phyloP scores from a whole-genome alignment of 2,113 vertebrate species.

The Anoura caudifer region DNA sequence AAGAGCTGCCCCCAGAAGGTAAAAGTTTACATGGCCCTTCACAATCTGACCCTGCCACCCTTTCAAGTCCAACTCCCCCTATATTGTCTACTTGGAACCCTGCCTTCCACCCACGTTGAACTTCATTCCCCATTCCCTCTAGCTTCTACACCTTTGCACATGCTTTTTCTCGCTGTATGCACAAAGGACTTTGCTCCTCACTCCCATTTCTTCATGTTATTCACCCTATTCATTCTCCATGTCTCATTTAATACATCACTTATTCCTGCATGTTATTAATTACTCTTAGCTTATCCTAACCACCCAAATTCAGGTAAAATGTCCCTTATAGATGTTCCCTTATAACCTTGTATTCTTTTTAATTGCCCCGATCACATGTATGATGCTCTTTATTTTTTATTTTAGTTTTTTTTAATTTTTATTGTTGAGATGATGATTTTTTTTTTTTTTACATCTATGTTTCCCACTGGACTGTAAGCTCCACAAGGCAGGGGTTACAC shows the following conservation, averaged over 20 bases:
- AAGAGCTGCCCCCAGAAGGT: neutral
- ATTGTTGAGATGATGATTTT: neutral
- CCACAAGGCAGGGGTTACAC: neutral
- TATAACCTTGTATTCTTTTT: neutral
- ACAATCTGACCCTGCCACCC: neutral
- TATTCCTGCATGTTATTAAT: neutral
- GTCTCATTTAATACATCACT: neutral
- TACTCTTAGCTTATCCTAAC: neutral
- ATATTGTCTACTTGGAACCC: neutral
- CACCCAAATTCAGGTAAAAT: neutral
- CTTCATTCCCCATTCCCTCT: neutral
- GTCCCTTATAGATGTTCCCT: neutral
- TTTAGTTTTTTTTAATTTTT: neutral
- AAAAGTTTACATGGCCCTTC: neutral
- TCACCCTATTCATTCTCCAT: neutral
- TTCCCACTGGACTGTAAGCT: neutral
- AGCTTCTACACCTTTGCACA: neutral
- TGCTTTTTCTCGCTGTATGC: neutral
- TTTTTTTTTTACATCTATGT: neutral
- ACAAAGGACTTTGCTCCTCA: neutral
- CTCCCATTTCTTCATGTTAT: no score
- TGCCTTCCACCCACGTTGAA: neutral
- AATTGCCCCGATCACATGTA: neutral
- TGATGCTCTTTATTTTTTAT: neutral
- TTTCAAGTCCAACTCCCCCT: neutral